Base-by-base conservation (phyloP, 2,888 invertebrate species). In the Pocota personata region DNA sequence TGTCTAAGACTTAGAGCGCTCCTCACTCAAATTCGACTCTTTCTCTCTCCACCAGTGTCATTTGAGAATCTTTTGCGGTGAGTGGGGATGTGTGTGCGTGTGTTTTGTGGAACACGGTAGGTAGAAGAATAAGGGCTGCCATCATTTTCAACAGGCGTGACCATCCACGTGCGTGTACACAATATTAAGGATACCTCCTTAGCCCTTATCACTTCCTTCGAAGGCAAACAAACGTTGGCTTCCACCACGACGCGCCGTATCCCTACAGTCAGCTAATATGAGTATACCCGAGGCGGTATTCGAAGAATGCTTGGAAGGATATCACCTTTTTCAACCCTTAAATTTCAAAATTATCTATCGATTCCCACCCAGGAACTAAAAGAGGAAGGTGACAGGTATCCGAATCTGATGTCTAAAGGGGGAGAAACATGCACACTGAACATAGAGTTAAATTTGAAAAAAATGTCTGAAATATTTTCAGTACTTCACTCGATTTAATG, bases 61-160 rank as follows among this genome's bases (percentile, higher is more conserved):
- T 35, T 72, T 35, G n/a, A 7, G 35, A 37, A 37, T 1, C 27
- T 46, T 21, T n/a, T 62, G 46, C 30, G 43, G 40, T 10, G 62
- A 35, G 19, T 19, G 30, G 57, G 55, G 32, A 19, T 43, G 40
- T 10, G 62, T 19, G 19, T 19, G 30, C 57, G 55, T 46, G 30
- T 43, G 69, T n/a, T 57, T 57, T 43, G 30, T 30, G 43, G 50
- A 60, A 60, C 37, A 60, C 48, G 64, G 32, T 62, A 48, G 64
- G 32, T 62, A 48, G 43, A 50, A 52, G 37, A 62, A 60, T 35
- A 60, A 67, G 64, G 58, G 50, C 72, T 50, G 27, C 50, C 66
- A 64, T 73, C 71, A 75, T 40, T 62, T 55, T 60, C 69, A 76
- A 69, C 75, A 82, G 69, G 75, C 75, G 62, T 76, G 75, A 82